phyloP scores from a whole-genome alignment of 2,888 invertebrate species.

The Dicyrtoma fusca region DNA sequence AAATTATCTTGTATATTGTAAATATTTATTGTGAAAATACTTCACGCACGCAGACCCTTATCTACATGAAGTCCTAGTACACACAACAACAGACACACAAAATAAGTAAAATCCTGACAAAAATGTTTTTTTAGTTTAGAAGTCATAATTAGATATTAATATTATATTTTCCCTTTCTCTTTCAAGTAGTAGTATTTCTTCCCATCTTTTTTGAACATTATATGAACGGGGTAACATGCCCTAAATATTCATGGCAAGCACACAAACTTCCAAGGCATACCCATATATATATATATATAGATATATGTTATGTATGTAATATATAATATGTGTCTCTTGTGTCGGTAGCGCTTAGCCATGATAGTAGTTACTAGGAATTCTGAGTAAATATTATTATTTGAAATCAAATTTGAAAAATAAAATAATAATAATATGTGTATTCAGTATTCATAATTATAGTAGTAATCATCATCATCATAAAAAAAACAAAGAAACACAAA shows the following conservation, averaged over 20 bases:
- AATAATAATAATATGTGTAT: conserved; percentile 25
- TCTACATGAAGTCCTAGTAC: conserved; percentile 26
- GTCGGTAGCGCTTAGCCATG: conserved; percentile 16
- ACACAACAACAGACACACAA: conserved; percentile 32
- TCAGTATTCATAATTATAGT: not conserved
- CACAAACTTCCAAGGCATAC: conserved; percentile 14
- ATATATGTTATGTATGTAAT: too few species aligned
- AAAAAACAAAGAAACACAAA: conserved; percentile 29
- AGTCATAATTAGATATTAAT: conserved; percentile 8
- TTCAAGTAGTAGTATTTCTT: not conserved
- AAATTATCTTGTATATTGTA: conserved; percentile 31
- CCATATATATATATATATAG: not conserved
- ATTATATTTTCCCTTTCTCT: conserved; percentile 2
- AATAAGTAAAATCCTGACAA: conserved; percentile 31
- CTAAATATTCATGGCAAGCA: conserved; percentile 33
- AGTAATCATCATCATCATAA: conserved; percentile 15
- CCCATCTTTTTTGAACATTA: conserved; percentile 15
- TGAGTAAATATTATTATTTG: conserved; percentile 21
- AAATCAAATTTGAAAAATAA: conserved; percentile 20
- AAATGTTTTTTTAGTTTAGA: not conserved
- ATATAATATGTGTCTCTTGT: conserved; percentile 5
- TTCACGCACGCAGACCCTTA: conserved; percentile 34
- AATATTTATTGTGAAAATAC: conserved; percentile 34
- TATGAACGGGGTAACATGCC: conserved; percentile 33
- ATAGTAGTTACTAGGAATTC: conserved; percentile 7